Evolutionary conservation across 2,888 invertebrate species (phyloP).

Genomic region (Loripinus fragilis): DNA sequence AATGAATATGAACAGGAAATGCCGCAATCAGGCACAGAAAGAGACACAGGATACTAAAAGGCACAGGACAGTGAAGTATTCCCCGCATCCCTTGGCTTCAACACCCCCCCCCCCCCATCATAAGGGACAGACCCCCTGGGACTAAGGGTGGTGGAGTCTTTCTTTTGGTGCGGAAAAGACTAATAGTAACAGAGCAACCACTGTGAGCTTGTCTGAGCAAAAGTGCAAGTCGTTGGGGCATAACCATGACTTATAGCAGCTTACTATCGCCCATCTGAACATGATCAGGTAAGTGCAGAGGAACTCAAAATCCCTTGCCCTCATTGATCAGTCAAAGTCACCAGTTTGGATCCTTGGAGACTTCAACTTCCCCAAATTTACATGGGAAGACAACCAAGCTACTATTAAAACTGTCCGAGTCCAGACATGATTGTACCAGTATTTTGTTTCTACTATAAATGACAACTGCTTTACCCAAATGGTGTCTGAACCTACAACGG

Average conservation of each 20-base stretch:
- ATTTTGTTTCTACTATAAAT: background rate
- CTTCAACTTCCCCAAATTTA: constrained; percentile 9
- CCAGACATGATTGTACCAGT: background rate
- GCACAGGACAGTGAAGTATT: constrained; percentile 10
- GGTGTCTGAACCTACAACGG: background rate
- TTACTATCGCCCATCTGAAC: constrained; percentile 12
- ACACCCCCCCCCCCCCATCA: background rate
- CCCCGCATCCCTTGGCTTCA: background rate
- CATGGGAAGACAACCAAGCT: no score
- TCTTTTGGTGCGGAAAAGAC: background rate
- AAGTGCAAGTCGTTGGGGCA: constrained; percentile 7
- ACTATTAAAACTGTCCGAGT: constrained; percentile 3
- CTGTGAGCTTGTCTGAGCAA: constrained; percentile 11
- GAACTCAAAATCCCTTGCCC: constrained; percentile 13
- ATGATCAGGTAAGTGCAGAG: no score
- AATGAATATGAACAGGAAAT: no score
- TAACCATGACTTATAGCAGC: constrained; percentile 10
- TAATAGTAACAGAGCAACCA: constrained; percentile 5
- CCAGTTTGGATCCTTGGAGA: constrained; percentile 14
- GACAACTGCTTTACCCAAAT: no score
- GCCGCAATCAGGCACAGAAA: no score
- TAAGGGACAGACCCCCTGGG: background rate
- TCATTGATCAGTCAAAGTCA: no score
- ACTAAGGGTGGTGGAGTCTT: constrained; percentile 19
- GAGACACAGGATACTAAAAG: no score